phyloP scores from a whole-genome alignment of 2,797 vertebrate species.

The Xenops minutus region DNA sequence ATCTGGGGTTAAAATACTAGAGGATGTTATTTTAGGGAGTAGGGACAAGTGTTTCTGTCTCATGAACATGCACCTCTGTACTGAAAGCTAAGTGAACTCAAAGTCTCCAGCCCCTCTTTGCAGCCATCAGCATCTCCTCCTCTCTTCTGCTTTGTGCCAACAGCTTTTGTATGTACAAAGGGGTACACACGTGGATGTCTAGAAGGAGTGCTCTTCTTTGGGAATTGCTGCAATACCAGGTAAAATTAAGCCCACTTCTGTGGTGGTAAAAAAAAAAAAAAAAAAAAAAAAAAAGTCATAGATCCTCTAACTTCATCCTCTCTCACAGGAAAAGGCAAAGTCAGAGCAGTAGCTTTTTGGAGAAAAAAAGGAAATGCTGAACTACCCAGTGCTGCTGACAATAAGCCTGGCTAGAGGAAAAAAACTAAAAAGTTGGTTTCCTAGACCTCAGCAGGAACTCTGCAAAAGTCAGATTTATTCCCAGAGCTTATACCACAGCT shows the following conservation, averaged over 20 bases:
- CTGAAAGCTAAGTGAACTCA: not conserved
- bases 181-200: fast-evolving
- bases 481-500: not conserved
- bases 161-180: not conserved
- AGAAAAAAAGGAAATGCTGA: not conserved
- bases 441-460: not conserved
- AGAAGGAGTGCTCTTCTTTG: not conserved
- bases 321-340: not conserved
- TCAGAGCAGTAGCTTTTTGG: not conserved
- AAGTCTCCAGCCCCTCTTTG: not conserved
- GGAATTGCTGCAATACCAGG: not conserved
- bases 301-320: not conserved
- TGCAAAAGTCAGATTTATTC: not conserved
- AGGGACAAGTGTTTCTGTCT: not conserved
- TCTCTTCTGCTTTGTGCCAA: not conserved
- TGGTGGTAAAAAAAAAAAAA: not conserved
- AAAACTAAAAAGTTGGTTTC: not conserved
- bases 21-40: not conserved
- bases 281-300: not conserved
- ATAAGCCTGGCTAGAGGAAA: not conserved
- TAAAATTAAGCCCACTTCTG: not conserved
- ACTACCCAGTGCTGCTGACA: not conserved
- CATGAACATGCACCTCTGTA: not conserved
- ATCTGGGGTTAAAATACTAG: not conserved
- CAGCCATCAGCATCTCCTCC: not conserved